Evolutionary conservation across 2,888 invertebrate genomes (phyloP).

Genomic region (Nephrotoma appendiculata): DNA sequence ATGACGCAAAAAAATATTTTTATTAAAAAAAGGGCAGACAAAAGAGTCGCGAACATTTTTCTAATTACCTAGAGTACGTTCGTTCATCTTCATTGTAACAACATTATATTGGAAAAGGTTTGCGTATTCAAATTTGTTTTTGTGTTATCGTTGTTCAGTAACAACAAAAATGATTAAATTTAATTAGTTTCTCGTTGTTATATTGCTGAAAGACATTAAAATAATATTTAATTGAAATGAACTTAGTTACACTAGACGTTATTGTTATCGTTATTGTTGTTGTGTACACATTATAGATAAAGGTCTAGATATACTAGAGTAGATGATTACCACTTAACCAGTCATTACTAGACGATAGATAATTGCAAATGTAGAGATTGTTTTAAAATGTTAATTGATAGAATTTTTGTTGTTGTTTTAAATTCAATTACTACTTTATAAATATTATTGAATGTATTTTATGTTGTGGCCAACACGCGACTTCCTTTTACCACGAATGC

Average conservation of each 20-base stretch:
- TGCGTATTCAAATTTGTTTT: background rate
- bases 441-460: too few species aligned
- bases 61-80: background rate
- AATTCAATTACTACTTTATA: too few species aligned
- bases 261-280: background rate
- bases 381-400: background rate
- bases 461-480: too few species aligned
- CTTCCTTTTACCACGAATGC: too few species aligned
- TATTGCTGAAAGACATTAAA: background rate
- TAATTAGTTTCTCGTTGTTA: background rate
- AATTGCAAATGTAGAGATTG: background rate
- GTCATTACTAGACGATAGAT: background rate
- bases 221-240: background rate
- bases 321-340: background rate
- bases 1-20: background rate
- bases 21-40: background rate
- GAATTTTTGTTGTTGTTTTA: background rate
- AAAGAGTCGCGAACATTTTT: background rate
- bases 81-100: background rate
- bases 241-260: background rate
- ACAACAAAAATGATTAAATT: background rate
- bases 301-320: background rate
- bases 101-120: background rate
- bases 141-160: background rate
- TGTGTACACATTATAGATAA: background rate